phyloP scores from a whole-genome alignment of 2,888 invertebrate species.

The Trissoscelio sp. region DNA sequence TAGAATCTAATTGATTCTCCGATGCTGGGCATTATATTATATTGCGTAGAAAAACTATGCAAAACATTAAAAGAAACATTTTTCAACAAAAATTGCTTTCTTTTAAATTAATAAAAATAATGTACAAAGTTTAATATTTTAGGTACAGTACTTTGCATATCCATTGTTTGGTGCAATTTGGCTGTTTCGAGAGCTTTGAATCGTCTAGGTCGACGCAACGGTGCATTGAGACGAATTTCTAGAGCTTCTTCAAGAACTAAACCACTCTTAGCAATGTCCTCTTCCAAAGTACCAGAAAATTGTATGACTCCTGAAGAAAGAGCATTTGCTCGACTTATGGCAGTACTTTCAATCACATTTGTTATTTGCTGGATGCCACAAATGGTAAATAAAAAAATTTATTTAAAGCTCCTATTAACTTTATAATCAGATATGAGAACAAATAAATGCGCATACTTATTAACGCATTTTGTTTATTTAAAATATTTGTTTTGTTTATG shows the following conservation, averaged over 20 bases:
- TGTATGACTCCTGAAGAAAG: slow-evolving; percentile 90
- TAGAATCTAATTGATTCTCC: too few species aligned
- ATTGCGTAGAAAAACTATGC: too few species aligned
- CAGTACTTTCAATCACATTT: slow-evolving; percentile 91
- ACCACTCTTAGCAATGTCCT: slow-evolving; percentile 74
- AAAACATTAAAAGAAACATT: too few species aligned
- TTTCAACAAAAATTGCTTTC: too few species aligned
- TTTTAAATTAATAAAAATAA: not conserved
- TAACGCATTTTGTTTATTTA: too few species aligned
- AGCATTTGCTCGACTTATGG: slow-evolving; percentile 94
- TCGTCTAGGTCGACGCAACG: slow-evolving; percentile 83
- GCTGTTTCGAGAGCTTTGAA: slow-evolving; percentile 91
- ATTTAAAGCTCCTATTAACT: too few species aligned
- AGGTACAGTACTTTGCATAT: slow-evolving; percentile 89
- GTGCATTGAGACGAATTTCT: slow-evolving; percentile 78
- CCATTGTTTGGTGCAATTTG: slow-evolving; percentile 92
- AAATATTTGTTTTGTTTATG: too few species aligned
- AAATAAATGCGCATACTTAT: too few species aligned
- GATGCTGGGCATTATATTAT: too few species aligned
- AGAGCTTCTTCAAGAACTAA: slow-evolving; percentile 79
- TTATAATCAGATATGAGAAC: too few species aligned
- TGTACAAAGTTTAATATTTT: slow-evolving; percentile 59
- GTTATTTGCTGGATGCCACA: slow-evolving; percentile 95
- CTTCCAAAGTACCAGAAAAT: slow-evolving; percentile 75
- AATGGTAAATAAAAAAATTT: slow-evolving; percentile 86